A percentile compares a stretch with the other conserved stretches of the same genome.
Conservation (phyloP, 2,888 invertebrate genomes). For the Germaria angustata region DNA sequence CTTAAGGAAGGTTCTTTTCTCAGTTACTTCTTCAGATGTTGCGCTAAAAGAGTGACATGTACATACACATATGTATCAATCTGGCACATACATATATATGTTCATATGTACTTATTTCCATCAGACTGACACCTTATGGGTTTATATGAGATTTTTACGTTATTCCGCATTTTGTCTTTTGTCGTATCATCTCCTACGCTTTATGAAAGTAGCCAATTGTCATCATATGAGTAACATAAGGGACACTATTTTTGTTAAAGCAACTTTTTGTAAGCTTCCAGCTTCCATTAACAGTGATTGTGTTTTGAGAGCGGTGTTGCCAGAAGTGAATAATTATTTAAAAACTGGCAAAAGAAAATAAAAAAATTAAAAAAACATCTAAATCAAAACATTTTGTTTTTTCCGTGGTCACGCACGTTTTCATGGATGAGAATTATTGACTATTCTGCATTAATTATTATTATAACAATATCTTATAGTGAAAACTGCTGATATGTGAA, state of each 20-base stretch:
- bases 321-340: neutral
- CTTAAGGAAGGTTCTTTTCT: too few species aligned
- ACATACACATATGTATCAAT: neutral
- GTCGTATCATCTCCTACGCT: slow-evolving; percentile 36
- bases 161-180: neutral
- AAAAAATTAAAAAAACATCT: too few species aligned
- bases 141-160: neutral
- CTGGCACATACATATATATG: too few species aligned
- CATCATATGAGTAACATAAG: slow-evolving; percentile 18
- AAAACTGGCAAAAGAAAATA: too few species aligned
- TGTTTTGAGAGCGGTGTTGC: neutral
- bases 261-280: slow-evolving; percentile 25
- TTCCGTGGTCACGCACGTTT: too few species aligned
- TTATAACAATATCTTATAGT: too few species aligned
- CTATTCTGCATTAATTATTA: too few species aligned
- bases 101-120: neutral
- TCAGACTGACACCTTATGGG: slow-evolving; percentile 16
- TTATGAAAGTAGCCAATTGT: slow-evolving; percentile 5
- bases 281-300: slow-evolving; percentile 5
- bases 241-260: slow-evolving; percentile 38
- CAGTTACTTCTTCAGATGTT: too few species aligned
- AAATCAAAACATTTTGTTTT: too few species aligned
- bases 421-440: too few species aligned
- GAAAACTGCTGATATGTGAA: too few species aligned
- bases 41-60: too few species aligned